Evolutionary conservation across 1,140 invertebrate genomes (phyloP), one percentile per base, ranked within the genome.

Genomic region (Ostrea edulis): DNA sequence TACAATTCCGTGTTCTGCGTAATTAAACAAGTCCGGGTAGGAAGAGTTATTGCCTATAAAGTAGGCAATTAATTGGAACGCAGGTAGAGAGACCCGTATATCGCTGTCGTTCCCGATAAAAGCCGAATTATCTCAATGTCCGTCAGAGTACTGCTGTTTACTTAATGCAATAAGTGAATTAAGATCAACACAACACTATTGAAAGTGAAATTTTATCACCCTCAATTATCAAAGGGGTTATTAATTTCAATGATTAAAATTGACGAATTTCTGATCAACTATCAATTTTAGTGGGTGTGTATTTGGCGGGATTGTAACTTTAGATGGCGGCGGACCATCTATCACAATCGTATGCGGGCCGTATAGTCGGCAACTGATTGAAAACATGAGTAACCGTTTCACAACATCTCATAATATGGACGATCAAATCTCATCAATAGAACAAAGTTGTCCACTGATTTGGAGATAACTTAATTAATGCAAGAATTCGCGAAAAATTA

Each of bases 81-180:
- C 29, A 35, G 25, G 14, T 35, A 35, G 29, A 77, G 68, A 77
- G 68, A 77, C 68, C 68, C 68, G 68, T 77, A 77, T 77, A 77
- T 77, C 68, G 68, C 11, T 25, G 68, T 77, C 68, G 22, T 17
- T 29, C 68, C 68, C 25, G 68, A 77, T 77, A 77, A 77, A 22
- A 25, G 29, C 68, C 68, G 68, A 77, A 77, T 77, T 77, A 77
- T 77, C 68, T 77, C 68, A 5, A 29, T 77, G 68, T 77, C 68
- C 7, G 68, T 77, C 22, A 29, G 29, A 77, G 68, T 77, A 29
- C 11, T 77, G 68, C 12, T 77, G 68, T 77, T 77, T 77, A 77
- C 68, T 77, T 77, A 77, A 77, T 77, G 68, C 29, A 77, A 77
- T 77, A 77, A 77, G 68, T 77, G 68, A 77, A 77, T 77, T 77